Evolutionary conservation across 2,888 invertebrate genomes (phyloP).

Genomic region (Laothoe populi): DNA sequence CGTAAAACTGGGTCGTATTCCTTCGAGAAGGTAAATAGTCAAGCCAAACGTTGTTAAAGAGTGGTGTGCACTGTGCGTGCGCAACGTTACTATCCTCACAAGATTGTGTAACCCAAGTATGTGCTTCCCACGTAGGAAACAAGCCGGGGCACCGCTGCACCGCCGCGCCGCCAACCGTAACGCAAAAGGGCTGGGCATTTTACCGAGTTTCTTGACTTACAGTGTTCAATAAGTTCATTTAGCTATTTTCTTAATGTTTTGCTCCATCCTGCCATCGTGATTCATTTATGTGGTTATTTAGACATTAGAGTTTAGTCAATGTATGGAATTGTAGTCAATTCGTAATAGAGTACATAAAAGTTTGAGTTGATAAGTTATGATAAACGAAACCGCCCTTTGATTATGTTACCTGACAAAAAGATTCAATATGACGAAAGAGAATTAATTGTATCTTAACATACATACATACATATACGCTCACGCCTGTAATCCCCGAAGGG

Average conservation of each 20-base stretch:
- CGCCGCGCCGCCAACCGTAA: slow-evolving; percentile 71
- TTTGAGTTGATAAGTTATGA: too few relatives aligned
- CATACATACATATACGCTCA: too few relatives aligned
- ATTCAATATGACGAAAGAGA: too few relatives aligned
- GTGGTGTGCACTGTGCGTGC: slow-evolving; percentile 36
- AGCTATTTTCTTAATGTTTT: background rate
- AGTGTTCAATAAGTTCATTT: slow-evolving; percentile 44
- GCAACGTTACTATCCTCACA: slow-evolving; percentile 56
- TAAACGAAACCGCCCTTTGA: too few relatives aligned
- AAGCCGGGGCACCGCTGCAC: slow-evolving; percentile 58
- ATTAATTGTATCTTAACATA: too few relatives aligned
- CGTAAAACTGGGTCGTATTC: background rate
- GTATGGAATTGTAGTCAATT: too few relatives aligned
- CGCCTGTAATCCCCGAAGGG: too few relatives aligned
- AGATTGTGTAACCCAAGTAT: slow-evolving; percentile 81
- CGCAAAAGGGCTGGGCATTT: slow-evolving; percentile 77
- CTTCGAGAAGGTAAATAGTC: slow-evolving; percentile 12
- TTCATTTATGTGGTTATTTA: too few relatives aligned
- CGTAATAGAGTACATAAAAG: too few relatives aligned
- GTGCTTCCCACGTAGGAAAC: slow-evolving; percentile 81
- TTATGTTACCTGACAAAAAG: too few relatives aligned
- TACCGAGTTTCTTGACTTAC: slow-evolving; percentile 69
- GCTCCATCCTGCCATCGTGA: too few relatives aligned
- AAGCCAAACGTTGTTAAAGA: slow-evolving; percentile 29
- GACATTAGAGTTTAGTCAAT: too few relatives aligned